Percentiles rank a stretch among this genome's conserved stretches.
phyloP scores from a whole-genome alignment of 1,140 invertebrate species.

The Drosophila setifemur region DNA sequence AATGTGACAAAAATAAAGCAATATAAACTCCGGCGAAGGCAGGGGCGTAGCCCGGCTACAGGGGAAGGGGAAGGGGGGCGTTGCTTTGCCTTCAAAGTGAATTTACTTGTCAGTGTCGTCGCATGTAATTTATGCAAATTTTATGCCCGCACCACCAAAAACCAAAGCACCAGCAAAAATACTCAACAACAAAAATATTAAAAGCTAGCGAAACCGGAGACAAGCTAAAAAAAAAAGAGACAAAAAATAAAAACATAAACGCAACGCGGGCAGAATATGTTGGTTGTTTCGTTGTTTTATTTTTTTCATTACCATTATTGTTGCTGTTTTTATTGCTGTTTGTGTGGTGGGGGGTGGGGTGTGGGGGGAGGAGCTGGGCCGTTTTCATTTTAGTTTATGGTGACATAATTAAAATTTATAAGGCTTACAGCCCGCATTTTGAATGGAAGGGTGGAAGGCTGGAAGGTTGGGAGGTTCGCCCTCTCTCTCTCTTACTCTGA shows the following conservation, averaged over 20 bases:
- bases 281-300: neutral
- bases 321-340: neutral
- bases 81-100: slow-evolving; percentile 30
- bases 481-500: neutral
- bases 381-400: slow-evolving; percentile 63
- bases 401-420: slow-evolving; percentile 77
- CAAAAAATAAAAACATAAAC: slow-evolving; percentile 20
- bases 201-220: slow-evolving; percentile 35
- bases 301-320: slow-evolving; percentile 8
- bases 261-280: slow-evolving; percentile 37
- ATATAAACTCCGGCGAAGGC: neutral
- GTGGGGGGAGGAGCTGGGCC: neutral
- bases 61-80: slow-evolving; percentile 4
- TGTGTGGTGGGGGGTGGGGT: neutral
- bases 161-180: slow-evolving; percentile 7
- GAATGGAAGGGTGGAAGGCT: too few relatives aligned
- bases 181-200: slow-evolving; percentile 21
- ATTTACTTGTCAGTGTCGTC: slow-evolving; percentile 46
- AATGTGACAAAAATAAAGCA: slow-evolving; percentile 40
- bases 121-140: slow-evolving; percentile 75
- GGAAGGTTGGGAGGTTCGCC: too few relatives aligned
- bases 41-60: neutral
- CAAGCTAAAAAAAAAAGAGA: slow-evolving; percentile 1
- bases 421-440: slow-evolving; percentile 35
- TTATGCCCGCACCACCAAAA: slow-evolving; percentile 69